Conservation (phyloP, 1,140 invertebrate species). For the Drosophila malerkotliana region DNA sequence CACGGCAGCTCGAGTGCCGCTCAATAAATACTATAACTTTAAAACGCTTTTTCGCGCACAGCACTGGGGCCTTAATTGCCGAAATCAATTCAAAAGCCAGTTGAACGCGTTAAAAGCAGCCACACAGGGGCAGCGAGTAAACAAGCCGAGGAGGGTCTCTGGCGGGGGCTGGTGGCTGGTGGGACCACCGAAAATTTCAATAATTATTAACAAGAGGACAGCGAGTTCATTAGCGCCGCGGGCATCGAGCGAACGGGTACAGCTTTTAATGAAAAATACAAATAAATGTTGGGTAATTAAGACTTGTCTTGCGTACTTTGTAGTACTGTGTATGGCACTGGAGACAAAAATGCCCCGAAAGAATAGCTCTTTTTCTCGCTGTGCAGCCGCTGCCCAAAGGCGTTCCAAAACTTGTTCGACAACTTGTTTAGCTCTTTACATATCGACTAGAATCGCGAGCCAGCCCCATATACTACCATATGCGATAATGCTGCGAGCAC, state of each 20-base stretch:
- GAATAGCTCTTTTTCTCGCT: slow-evolving; percentile 13
- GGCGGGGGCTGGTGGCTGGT: no score
- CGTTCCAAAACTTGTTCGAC: slow-evolving; percentile 77
- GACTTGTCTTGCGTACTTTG: slow-evolving; percentile 64
- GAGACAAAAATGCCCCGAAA: no score
- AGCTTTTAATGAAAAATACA: slow-evolving; percentile 63
- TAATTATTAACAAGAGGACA: slow-evolving; percentile 79
- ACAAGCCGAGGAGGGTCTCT: slow-evolving; percentile 17
- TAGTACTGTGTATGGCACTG: slow-evolving; percentile 33
- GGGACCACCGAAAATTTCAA: slow-evolving; percentile 60
- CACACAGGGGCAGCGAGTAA: slow-evolving; percentile 53
- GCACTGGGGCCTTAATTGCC: slow-evolving; percentile 74
- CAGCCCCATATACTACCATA: slow-evolving; percentile 65
- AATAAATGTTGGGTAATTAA: slow-evolving; percentile 81
- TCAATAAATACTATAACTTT: slow-evolving; percentile 77
- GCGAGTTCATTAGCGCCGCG: slow-evolving; percentile 75
- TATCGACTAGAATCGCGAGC: slow-evolving; percentile 70
- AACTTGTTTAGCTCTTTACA: slow-evolving; percentile 75
- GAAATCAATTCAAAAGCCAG: slow-evolving; percentile 80
- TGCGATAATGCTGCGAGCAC: slow-evolving; percentile 76
- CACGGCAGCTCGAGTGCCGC: slow-evolving; percentile 61
- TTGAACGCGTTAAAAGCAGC: slow-evolving; percentile 78
- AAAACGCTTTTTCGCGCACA: slow-evolving; percentile 54
- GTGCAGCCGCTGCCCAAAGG: slow-evolving; percentile 39
- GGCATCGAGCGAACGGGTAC: slow-evolving; percentile 35